phyloP scores from a whole-genome alignment of 2,888 invertebrate genomes.

The Ceratothoa steindachneri region DNA sequence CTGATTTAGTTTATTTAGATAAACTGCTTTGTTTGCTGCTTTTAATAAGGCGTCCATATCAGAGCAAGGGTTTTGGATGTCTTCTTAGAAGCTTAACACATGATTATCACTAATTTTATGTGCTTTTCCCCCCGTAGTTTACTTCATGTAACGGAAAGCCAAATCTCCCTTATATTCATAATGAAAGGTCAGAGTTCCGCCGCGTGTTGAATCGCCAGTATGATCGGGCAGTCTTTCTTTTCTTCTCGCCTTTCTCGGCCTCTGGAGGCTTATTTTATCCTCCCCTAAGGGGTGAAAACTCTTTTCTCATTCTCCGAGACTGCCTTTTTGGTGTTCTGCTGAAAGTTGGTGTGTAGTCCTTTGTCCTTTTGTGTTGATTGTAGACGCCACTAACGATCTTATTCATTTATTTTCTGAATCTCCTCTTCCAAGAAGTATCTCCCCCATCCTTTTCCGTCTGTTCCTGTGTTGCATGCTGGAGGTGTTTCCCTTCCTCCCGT shows the following conservation, averaged over 20 bases:
- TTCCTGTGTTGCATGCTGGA: not conserved
- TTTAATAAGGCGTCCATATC: not conserved
- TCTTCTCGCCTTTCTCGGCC: not conserved
- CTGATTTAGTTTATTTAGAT: not conserved
- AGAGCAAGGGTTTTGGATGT: not conserved
- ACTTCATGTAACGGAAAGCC: slow-evolving; percentile 10
- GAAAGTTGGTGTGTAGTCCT: slow-evolving; percentile 13
- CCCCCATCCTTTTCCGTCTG: not conserved
- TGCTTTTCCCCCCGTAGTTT: slow-evolving; percentile 6
- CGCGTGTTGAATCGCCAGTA: not conserved
- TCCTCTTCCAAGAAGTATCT: not conserved
- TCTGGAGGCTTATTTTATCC: not conserved
- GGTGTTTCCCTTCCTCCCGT: not conserved
- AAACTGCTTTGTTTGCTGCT: too few species aligned
- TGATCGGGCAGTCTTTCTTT: not conserved
- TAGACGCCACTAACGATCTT: too few species aligned
- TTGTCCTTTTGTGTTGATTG: slow-evolving; percentile 4
- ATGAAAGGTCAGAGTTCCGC: slow-evolving; percentile 8
- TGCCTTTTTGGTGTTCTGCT: slow-evolving; percentile 8
- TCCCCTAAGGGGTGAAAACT: not conserved
- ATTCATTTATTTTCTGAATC: too few species aligned
- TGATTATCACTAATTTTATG: not conserved
- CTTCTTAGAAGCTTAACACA: not conserved
- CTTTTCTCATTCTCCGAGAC: not conserved
- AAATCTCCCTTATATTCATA: slow-evolving; percentile 7